Base-by-base conservation (phyloP, 2,797 vertebrate genomes). In the Macroramphosus scolopax region DNA sequence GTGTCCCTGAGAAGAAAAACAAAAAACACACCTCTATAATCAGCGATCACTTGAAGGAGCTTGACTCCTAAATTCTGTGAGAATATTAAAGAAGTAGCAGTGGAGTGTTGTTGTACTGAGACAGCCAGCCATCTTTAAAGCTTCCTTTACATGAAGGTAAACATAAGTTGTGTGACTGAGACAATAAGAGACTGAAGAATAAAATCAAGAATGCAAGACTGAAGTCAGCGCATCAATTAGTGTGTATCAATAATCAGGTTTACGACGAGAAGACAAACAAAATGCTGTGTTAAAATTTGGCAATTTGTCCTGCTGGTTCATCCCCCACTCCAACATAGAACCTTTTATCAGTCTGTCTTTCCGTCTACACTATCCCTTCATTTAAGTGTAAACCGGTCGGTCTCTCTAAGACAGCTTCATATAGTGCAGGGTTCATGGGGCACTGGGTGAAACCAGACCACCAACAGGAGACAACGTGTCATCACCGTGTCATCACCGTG, bases 401-500 rank as follows among this genome's bases (percentile, higher is more conserved):
- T 48, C 28, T 15, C 17, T 43, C 13, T 17, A 38, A 48, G 52
- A 56, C 1, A 9, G 43, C 38, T 68, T 74, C 64, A 43, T 22
- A 6, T 42, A 47, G 60, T 59, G 54, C 44, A 51, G 37, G 45
- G 49, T 35, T 75, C 17, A 53, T 25, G 22, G 28, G n/a, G 36
- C 11, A 16, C 11, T n/a, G 5, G 1, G 20, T 34, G 13, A 6
- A 13, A 30, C 37, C 28, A 20, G 31, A 38, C 35, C 26, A 16
- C 17, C 58, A 44, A 32, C 30, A 28, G 53, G 17, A 29, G 42
- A 38, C 10, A 34, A 16, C 26, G 13, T 17, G 36, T 13, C 47
- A 50, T 87, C 67, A 87, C 0, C n/a, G n/a, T n/a, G n/a, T n/a
- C n/a, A n/a, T n/a, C 10, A 34, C 14, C 26, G 13, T 17, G 36